Base-by-base conservation (phyloP, 2,888 invertebrate genomes). In the Disparrhopalites patrizii region DNA sequence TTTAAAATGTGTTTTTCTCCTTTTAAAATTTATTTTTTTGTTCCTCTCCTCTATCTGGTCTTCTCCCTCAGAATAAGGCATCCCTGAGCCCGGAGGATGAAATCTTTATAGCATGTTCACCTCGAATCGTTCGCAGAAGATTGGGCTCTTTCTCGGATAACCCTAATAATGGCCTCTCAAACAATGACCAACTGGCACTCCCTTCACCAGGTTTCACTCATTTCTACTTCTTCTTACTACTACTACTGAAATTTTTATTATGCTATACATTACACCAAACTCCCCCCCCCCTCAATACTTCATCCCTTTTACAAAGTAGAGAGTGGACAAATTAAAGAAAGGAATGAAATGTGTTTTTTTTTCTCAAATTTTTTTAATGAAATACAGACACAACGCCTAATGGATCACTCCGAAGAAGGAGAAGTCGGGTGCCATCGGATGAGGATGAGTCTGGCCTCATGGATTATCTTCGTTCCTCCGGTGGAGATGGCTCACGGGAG, bases 361-460 rank as follows among this genome's bases (percentile, higher is more conserved):
- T n/a, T n/a, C n/a, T n/a, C n/a, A n/a, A 3, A 3, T 47, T 20
- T 47, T 15, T 47, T 43, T 43, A 10, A 8, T 8, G 10, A 15
- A 3, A 7, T 47, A 67, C 80, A 83, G 93, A 93, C 77, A 87
- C 92, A 43, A 93, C 93, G 3, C 93, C 93, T 15, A 93, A 90
- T 71, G 93, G 93, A 33, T 93, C 92, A 71, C 81, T 93, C 40
- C 83, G 93, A 23, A 83, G 93, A 36, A 83, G 93, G 51, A 83
- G 91, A 75, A 88, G 92, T 77, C 85, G 91, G 31, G 87, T 91
- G 20, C 86, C 91, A 0, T 87, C 87, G 3, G 91, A 89, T 77
- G 90, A 89, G 76, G 90, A 92, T 77, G 93, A 93, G 75, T 87
- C 87, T 4, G 88, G 88, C 20, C 79, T 93, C n/a, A 87, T 93